A percentile compares a stretch with the other conserved stretches of the same genome.
phyloP scores from a whole-genome alignment of 2,888 invertebrate species.

The Zaprionus bogoriensis region DNA sequence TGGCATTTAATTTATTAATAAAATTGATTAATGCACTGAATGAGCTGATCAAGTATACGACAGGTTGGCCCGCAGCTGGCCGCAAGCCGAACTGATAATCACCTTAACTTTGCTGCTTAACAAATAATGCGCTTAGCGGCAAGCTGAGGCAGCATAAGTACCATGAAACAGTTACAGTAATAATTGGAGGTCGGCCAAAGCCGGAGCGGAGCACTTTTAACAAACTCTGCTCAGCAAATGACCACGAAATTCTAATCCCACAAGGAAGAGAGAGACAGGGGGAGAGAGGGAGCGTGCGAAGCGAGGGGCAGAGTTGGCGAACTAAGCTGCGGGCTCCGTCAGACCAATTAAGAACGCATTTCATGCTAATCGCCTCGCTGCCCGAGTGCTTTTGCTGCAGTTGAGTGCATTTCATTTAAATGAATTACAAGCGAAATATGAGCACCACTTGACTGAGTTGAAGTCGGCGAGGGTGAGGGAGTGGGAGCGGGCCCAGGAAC shows the following conservation, averaged over 20 bases:
- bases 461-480: neutral
- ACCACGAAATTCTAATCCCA: constrained; percentile 60
- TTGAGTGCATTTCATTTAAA: constrained; percentile 77
- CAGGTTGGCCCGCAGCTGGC: neutral
- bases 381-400: constrained; percentile 53
- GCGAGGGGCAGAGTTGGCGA: constrained; percentile 13
- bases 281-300: neutral
- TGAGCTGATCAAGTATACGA: constrained; percentile 52
- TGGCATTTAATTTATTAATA: constrained; percentile 79
- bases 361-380: constrained; percentile 53
- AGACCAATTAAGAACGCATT: constrained; percentile 71
- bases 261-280: neutral
- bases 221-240: constrained; percentile 55
- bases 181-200: neutral
- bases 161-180: constrained; percentile 11
- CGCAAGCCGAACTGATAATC: constrained; percentile 35
- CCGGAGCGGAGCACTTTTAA: constrained; percentile 11
- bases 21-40: constrained; percentile 80
- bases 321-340: constrained; percentile 31
- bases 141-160: constrained; percentile 17
- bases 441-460: constrained; percentile 27
- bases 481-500: neutral
- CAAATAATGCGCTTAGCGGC: constrained; percentile 47
- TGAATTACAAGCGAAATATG: constrained; percentile 74
- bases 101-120: constrained; percentile 46